Conservation (phyloP, 2,113 vertebrate species). For the Heloderma charlesbogerti region DNA sequence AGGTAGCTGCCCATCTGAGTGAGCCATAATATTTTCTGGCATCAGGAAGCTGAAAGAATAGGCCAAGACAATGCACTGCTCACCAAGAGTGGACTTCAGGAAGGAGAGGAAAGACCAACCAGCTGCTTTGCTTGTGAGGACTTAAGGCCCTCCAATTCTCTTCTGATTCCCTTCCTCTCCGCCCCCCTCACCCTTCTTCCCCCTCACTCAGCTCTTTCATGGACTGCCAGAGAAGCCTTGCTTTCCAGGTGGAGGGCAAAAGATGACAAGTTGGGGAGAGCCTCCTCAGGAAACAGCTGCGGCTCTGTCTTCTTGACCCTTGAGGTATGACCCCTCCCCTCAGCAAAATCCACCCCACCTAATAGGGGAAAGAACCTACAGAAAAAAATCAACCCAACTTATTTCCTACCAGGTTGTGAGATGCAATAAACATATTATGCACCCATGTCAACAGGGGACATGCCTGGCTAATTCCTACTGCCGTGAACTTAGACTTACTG, state of each 20-base stretch:
- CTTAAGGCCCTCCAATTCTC: background rate
- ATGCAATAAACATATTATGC: constrained; percentile 15
- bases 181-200: background rate
- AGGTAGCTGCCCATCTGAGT: too few species aligned
- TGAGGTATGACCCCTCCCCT: background rate
- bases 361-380: background rate
- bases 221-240: background rate
- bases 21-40: background rate
- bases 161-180: background rate
- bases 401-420: background rate
- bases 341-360: background rate
- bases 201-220: background rate
- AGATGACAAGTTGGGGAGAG: background rate
- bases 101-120: background rate
- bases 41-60: background rate
- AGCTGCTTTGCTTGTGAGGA: background rate
- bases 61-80: background rate
- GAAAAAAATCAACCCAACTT: background rate
- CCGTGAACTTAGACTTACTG: background rate
- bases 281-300: background rate
- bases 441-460: background rate
- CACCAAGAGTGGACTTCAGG: background rate
- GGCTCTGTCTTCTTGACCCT: background rate
- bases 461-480: background rate
- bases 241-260: background rate